Evolutionary conservation across 1,140 invertebrate genomes (phyloP).

Genomic region (Mamestra configurata): DNA sequence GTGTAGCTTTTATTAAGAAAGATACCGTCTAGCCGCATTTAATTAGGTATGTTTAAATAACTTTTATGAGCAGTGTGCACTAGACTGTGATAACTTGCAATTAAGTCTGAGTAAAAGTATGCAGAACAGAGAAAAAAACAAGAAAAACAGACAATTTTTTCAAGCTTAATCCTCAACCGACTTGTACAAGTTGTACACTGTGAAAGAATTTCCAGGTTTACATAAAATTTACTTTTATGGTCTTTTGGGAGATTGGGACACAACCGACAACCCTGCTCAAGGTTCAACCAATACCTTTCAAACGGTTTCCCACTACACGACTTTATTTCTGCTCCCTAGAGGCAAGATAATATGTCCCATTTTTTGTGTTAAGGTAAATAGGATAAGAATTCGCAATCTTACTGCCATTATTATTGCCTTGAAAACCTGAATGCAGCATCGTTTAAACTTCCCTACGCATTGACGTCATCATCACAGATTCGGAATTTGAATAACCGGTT

Average conservation of each 20-base stretch:
- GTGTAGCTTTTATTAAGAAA: constrained; percentile 3
- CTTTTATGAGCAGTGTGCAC: neutral
- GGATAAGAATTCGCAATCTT: neutral
- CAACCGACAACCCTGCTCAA: constrained; percentile 19
- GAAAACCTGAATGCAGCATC: constrained; percentile 15
- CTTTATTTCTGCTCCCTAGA: constrained; percentile 25
- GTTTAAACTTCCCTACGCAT: constrained; percentile 14
- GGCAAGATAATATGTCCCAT: neutral
- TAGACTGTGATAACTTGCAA: neutral
- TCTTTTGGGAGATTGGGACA: neutral
- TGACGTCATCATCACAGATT: constrained; percentile 16
- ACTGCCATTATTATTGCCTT: constrained; percentile 11
- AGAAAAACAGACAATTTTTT: too few species aligned
- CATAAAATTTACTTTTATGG: neutral
- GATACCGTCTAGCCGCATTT: neutral
- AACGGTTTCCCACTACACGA: neutral
- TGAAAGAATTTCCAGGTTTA: neutral
- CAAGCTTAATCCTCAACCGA: neutral
- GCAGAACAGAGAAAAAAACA: neutral
- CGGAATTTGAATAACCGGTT: constrained; percentile 36
- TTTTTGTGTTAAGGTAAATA: neutral
- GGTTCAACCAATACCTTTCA: constrained; percentile 1
- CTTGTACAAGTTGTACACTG: too few species aligned
- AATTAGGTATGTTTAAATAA: neutral
- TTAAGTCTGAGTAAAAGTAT: neutral